These are phyloP conservation scores for Corythucha ciliata DNA, from an alignment of 2,888 invertebrate species.

Conservation along the genomic window DNA sequence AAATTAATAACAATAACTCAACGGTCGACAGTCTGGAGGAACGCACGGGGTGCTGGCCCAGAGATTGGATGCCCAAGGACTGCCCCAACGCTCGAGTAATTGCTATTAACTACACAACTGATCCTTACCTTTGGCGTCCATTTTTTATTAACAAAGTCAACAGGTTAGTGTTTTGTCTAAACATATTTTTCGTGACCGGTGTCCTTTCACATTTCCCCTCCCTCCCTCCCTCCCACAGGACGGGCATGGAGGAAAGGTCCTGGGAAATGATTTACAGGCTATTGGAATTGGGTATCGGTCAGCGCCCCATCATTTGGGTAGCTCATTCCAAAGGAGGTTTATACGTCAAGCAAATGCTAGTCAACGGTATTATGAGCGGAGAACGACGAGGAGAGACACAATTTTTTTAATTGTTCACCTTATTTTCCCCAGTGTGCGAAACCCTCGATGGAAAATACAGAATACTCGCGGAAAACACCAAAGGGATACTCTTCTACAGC, in stretches of 20 bases:
- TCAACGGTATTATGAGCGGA: conserved; percentile 47
- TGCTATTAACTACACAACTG: conserved; percentile 72
- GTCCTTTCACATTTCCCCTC: background rate
- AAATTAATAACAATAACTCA: conserved; percentile 15
- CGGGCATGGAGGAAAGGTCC: conserved; percentile 56
- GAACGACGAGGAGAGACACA: too few relatives aligned
- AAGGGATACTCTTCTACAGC: conserved; percentile 71
- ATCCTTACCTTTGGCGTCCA: conserved; percentile 65
- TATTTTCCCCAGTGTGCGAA: conserved; percentile 43
- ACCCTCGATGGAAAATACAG: conserved; percentile 42
- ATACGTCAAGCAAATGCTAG: conserved; percentile 72
- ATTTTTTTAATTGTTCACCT: too few relatives aligned
- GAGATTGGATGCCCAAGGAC: conserved; percentile 74
- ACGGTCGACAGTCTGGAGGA: conserved; percentile 27
- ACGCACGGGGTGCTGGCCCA: conserved; percentile 61
- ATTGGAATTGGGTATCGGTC: conserved; percentile 58
- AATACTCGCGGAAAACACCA: conserved; percentile 48
- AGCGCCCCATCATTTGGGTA: conserved; percentile 73
- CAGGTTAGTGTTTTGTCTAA: background rate
- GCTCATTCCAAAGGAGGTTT: conserved; percentile 81
- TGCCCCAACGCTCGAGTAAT: conserved; percentile 67
- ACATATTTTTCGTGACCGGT: background rate
- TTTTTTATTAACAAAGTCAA: conserved; percentile 42
- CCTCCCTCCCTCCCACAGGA: conserved; percentile 42
- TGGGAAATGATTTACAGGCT: conserved; percentile 60